A percentile compares a stretch with the other conserved stretches of the same genome.
Conservation (phyloP, 2,797 vertebrate genomes). For the Epinephelus malabaricus region DNA sequence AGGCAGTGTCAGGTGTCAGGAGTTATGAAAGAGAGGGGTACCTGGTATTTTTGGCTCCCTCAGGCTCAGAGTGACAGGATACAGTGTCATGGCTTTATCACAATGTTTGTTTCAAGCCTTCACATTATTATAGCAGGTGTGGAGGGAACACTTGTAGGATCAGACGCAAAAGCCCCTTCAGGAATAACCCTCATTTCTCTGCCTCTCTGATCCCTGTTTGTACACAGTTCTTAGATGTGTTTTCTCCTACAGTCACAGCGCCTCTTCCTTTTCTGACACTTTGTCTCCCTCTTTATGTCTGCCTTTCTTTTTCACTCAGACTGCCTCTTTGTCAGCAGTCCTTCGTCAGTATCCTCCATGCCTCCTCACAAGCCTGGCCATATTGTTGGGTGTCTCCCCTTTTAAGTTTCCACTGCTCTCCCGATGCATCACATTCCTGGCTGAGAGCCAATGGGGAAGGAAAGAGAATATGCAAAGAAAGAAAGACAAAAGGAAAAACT, state of each 20-base stretch:
- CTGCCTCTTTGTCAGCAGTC: slow-evolving; percentile 39
- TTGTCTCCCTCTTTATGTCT: slow-evolving; percentile 35
- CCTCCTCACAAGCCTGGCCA: slow-evolving; percentile 22
- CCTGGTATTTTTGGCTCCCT: slow-evolving; percentile 59
- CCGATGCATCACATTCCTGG: slow-evolving; percentile 9
- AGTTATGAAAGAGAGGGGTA: slow-evolving; percentile 51
- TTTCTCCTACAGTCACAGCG: slow-evolving; percentile 27
- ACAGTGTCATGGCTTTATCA: slow-evolving; percentile 40
- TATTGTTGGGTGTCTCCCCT: slow-evolving; percentile 6
- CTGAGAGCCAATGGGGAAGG: not conserved
- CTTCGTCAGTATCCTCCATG: slow-evolving; percentile 21
- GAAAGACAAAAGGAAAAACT: not conserved
- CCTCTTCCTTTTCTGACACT: slow-evolving; percentile 18
- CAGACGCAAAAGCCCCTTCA: slow-evolving; percentile 61
- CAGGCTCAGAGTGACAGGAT: slow-evolving; percentile 53
- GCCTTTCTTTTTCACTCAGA: slow-evolving; percentile 31
- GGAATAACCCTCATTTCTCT: slow-evolving; percentile 64
- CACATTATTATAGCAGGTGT: slow-evolving; percentile 56
- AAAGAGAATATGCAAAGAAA: not conserved
- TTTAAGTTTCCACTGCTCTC: slow-evolving; percentile 21
- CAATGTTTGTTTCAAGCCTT: slow-evolving; percentile 66
- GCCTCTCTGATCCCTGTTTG: slow-evolving; percentile 58
- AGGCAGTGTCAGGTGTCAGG: slow-evolving; percentile 52
- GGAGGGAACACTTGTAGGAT: slow-evolving; percentile 66
- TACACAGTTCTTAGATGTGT: slow-evolving; percentile 54